Conservation (phyloP, 2,888 invertebrate species). For the Lingula anatina region DNA sequence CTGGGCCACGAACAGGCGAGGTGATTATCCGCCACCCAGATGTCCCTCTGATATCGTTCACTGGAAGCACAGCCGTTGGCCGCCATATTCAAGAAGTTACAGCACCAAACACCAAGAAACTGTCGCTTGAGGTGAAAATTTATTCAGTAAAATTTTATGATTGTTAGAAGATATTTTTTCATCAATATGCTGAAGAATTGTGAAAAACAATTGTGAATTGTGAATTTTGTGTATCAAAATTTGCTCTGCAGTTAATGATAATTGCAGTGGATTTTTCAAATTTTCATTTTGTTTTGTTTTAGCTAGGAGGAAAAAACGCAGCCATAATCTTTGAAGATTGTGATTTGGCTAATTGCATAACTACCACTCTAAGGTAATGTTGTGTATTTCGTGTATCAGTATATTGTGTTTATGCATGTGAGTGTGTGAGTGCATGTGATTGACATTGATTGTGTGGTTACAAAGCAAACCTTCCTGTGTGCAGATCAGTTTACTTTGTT, state of each 20-base stretch:
- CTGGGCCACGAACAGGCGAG: constrained; percentile 55
- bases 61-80: constrained; percentile 56
- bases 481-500: too few relatives aligned
- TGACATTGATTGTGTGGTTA: too few relatives aligned
- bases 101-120: constrained; percentile 55
- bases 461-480: too few relatives aligned
- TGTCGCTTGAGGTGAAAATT: constrained; percentile 56
- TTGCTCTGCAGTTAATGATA: too few relatives aligned
- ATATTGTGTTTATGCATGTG: too few relatives aligned
- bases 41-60: constrained; percentile 57
- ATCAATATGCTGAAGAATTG: too few relatives aligned
- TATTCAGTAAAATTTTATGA: not conserved
- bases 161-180: not conserved
- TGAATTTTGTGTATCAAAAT: too few relatives aligned
- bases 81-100: constrained; percentile 44
- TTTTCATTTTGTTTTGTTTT: constrained; percentile 10
- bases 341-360: constrained; percentile 53
- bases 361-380: constrained; percentile 45
- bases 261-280: too few relatives aligned
- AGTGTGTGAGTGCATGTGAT: too few relatives aligned
- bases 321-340: constrained; percentile 56
- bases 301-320: constrained; percentile 60
- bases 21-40: constrained; percentile 55
- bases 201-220: too few relatives aligned
- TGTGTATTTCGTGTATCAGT: not conserved